phyloP scores from a whole-genome alignment of 2,797 vertebrate species.

The Loris lydekkerianus region DNA sequence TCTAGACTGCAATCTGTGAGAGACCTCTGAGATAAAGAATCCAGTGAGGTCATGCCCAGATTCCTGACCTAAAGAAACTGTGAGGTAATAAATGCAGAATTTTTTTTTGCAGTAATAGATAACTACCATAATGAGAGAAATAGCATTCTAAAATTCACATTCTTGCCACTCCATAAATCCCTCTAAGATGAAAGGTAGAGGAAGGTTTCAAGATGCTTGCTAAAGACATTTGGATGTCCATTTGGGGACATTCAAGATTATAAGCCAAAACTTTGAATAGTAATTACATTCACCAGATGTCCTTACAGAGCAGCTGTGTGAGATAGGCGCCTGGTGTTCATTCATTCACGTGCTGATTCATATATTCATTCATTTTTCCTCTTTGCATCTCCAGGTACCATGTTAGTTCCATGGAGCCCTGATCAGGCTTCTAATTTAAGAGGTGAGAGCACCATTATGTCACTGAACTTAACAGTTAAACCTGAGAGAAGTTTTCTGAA shows the following conservation, averaged over 20 bases:
- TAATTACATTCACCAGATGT: not conserved
- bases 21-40: not conserved
- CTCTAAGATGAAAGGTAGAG: not conserved
- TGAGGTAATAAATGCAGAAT: not conserved
- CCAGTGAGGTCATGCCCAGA: not conserved
- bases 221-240: not conserved
- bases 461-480: not conserved
- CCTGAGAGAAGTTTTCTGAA: not conserved
- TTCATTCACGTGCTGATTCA: not conserved
- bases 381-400: not conserved
- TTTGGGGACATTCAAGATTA: not conserved
- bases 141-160: not conserved
- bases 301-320: not conserved
- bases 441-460: not conserved
- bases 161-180: not conserved
- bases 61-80: not conserved
- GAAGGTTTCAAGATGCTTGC: not conserved
- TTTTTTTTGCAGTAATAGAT: not conserved
- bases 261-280: constrained; percentile 32
- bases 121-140: not conserved
- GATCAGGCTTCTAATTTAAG: not conserved
- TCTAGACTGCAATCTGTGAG: not conserved
- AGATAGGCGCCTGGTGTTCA: not conserved
- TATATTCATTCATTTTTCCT: not conserved
- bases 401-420: not conserved